These are phyloP conservation scores for Hemicordylus capensis DNA, from an alignment of 2,113 vertebrate genomes.

Conservation along the genomic window DNA sequence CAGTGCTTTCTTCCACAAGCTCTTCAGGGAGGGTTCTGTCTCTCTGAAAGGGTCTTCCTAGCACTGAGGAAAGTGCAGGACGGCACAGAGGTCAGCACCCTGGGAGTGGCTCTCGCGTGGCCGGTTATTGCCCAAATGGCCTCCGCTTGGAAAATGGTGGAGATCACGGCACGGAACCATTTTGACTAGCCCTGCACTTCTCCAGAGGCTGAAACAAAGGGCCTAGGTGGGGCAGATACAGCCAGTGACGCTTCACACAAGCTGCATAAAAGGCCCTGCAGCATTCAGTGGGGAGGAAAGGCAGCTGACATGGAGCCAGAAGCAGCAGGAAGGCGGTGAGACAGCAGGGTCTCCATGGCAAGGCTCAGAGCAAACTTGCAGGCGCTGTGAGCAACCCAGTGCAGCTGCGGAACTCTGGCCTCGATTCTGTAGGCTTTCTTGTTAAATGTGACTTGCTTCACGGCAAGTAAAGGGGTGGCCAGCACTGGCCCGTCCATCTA, in stretches of 20 bases:
- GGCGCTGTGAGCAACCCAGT: neutral
- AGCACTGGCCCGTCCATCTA: too few species aligned
- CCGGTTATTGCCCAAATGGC: too few species aligned
- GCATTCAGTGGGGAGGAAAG: neutral
- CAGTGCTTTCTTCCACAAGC: too few species aligned
- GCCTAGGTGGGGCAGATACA: fast-evolving
- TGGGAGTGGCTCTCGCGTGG: too few species aligned
- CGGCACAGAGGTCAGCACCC: too few species aligned
- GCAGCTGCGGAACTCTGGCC: slow-evolving; percentile 1
- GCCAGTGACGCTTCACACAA: fast-evolving
- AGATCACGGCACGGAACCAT: too few species aligned
- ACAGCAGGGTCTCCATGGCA: fast-evolving
- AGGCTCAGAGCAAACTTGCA: fast-evolving
- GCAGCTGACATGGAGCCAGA: fast-evolving
- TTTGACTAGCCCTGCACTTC: too few species aligned
- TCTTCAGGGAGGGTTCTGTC: too few species aligned
- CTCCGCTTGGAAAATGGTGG: too few species aligned
- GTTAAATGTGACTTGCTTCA: neutral
- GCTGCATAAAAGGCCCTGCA: fast-evolving
- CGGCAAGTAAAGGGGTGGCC: neutral
- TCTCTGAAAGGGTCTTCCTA: too few species aligned
- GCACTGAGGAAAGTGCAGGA: too few species aligned
- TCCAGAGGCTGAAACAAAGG: neutral
- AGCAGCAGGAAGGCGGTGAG: fast-evolving
- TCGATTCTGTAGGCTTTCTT: neutral